phyloP scores from a whole-genome alignment of 2,797 vertebrate genomes.

The Leptatherina wallacei region DNA sequence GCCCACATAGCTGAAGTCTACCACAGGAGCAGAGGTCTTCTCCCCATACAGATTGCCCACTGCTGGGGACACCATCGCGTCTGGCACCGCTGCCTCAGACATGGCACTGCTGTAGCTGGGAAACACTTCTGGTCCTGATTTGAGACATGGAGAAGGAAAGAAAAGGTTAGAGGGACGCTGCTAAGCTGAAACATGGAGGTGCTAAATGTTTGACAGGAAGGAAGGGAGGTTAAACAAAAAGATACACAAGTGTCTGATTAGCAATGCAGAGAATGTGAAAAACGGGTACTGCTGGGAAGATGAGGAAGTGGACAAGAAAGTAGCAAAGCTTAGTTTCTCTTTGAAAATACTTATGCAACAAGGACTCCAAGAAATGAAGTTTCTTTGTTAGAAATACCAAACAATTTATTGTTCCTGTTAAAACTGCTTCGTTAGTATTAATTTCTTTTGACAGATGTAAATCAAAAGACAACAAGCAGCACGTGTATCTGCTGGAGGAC shows the following conservation, averaged over 20 bases:
- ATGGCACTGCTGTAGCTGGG: slow-evolving; percentile 84
- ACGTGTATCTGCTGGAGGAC: neutral
- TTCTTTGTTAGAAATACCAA: neutral
- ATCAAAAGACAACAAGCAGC: neutral
- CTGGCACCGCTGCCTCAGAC: slow-evolving; percentile 84
- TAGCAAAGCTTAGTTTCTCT: neutral
- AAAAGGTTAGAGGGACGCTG: neutral
- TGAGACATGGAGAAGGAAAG: neutral
- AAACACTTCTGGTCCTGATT: slow-evolving; percentile 79
- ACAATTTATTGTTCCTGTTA: neutral
- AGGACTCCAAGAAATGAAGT: neutral
- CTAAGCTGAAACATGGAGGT: neutral
- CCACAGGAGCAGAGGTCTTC: slow-evolving; percentile 67
- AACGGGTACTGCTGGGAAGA: slow-evolving; percentile 9
- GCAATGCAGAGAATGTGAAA: slow-evolving; percentile 5
- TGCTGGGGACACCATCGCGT: slow-evolving; percentile 75
- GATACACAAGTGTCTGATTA: neutral
- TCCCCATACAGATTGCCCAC: slow-evolving; percentile 80
- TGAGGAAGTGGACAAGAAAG: neutral
- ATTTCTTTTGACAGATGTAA: neutral
- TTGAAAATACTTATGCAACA: slow-evolving; percentile 1
- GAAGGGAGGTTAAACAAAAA: neutral
- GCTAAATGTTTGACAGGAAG: neutral
- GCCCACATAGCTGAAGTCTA: slow-evolving; percentile 95
- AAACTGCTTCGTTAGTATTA: neutral